These are phyloP conservation scores for Opisthocomus hoazin DNA, from an alignment of 2,113 vertebrate species.

Conservation along the genomic window DNA sequence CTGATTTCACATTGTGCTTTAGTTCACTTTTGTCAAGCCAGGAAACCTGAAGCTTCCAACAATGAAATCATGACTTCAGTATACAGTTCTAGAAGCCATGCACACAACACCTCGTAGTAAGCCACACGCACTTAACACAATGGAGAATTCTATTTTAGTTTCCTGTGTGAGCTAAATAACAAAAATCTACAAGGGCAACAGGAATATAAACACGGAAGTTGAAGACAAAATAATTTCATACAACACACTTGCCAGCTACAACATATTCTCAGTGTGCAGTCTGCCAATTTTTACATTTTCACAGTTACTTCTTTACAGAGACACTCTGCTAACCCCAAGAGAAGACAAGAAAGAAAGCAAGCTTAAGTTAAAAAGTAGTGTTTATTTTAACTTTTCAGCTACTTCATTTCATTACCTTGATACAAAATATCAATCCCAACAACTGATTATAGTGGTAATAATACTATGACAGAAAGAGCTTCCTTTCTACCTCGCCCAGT, in stretches of 20 bases:
- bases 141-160: neutral
- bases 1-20: neutral
- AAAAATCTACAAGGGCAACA: neutral
- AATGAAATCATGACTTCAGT: neutral
- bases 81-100: neutral
- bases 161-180: neutral
- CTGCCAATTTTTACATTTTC: neutral
- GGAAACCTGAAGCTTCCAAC: neutral
- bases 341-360: neutral
- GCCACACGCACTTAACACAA: neutral
- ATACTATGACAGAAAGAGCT: neutral
- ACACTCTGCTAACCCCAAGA: accelerated
- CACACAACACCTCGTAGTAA: neutral
- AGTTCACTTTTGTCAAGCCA: neutral
- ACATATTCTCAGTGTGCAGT: neutral
- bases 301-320: neutral
- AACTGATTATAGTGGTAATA: neutral
- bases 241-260: neutral
- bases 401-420: neutral
- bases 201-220: neutral
- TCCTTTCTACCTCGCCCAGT: neutral
- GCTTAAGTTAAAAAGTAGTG: neutral
- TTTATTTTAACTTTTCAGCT: neutral
- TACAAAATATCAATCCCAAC: neutral
- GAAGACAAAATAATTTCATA: neutral